Base-by-base conservation (phyloP, 2,797 vertebrate species). In the Chelidonichthys spinosus region DNA sequence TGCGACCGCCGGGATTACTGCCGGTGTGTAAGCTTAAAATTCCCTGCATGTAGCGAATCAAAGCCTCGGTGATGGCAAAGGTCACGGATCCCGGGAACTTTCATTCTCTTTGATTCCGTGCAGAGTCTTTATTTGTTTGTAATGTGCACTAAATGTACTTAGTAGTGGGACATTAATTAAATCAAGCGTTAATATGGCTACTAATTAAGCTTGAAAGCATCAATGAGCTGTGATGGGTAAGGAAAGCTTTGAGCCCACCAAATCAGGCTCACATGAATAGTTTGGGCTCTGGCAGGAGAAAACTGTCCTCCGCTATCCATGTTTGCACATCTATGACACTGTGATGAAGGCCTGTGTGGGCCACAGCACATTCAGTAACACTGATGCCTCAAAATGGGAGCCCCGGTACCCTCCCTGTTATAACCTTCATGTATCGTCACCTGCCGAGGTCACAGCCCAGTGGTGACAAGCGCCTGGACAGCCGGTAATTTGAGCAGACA, bases 181-280 rank as follows among this genome's bases (percentile, higher is more conserved):
- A 85, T 84, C 42, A 83, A 66, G 61, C 36, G 2, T 60, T 84
- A 87, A 88, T 88, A 87, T 72, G 72, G 58, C 37, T 50, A 56
- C 68, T 86, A 90, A 89, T 91, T 87, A 87, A 82, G 75, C 72
- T 69, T 79, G 79, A 81, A 79, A 82, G 67, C 80, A 70, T 81
- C 54, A 49, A 5, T 83, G 78, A 80, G 74, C 79, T 72, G 66
- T 64, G 74, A 88, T 72, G 72, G 69, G 58, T 79, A 62, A 81
- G 66, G 65, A 78, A 82, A 68, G 55, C 81, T 83, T 71, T 39
- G 72, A 81, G 54, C 73, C 43, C 43, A 70, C n/a, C 44, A 69
- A 83, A 81, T 78, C 79, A 84, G 52, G 60, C 46, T 66, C 39
- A 46, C 49, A 50, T 39, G 46, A 74, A 79, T 65, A 69, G 35